These are phyloP conservation scores for Scomber japonicus DNA, from an alignment of 2,113 vertebrate species.

Conservation along the genomic window DNA sequence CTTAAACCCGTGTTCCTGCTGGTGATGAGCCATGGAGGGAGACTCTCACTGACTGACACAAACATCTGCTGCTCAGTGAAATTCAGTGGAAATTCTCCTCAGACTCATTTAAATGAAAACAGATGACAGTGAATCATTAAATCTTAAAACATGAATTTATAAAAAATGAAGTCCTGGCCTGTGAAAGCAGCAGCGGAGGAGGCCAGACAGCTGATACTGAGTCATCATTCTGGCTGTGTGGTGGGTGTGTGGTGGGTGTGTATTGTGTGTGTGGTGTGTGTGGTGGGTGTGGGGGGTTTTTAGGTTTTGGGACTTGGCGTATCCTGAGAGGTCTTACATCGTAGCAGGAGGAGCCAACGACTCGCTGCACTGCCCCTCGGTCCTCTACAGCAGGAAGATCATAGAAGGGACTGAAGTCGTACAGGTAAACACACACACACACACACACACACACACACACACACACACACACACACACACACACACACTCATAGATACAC, in stretches of 20 bases:
- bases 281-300: not conserved
- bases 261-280: not conserved
- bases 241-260: slow-evolving; percentile 5
- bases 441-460: no score
- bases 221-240: not conserved
- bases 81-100: not conserved
- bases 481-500: no score
- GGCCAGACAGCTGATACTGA: not conserved
- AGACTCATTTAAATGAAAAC: not conserved
- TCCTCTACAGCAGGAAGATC: slow-evolving; percentile 97
- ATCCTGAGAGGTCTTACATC: slow-evolving; percentile 95
- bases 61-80: not conserved
- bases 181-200: no score
- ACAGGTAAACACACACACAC: slow-evolving; percentile 85
- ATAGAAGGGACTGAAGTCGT: slow-evolving; percentile 98
- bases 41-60: not conserved
- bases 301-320: slow-evolving; percentile 98
- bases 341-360: slow-evolving; percentile 91
- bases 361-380: slow-evolving; percentile 88
- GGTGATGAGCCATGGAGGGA: no score
- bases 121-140: no score
- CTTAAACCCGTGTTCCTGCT: no score
- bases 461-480: no score
- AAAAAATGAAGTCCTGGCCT: no score
- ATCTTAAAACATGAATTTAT: no score